Evolutionary conservation across 23 tunicate species (phyloP).

Genomic region (Trididemnum clinides): DNA sequence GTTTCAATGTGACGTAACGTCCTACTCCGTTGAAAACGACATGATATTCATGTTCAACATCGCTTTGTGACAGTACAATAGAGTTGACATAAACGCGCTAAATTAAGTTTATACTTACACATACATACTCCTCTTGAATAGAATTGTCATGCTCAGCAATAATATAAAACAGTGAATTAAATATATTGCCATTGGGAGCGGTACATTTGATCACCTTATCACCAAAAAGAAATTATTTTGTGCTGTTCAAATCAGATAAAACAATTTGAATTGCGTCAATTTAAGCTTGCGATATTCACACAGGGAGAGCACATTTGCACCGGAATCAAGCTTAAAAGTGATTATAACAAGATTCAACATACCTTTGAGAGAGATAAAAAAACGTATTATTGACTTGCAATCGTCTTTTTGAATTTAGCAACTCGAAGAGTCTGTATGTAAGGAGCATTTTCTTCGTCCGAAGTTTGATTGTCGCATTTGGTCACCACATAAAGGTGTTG

Average conservation of each 20-base stretch:
- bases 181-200: neutral
- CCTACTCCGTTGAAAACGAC: no score
- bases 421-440: no score
- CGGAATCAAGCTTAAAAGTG: neutral
- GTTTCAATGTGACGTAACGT: no score
- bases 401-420: no score
- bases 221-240: neutral
- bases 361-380: neutral
- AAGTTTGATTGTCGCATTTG: no score
- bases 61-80: no score
- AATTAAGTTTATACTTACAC: neutral
- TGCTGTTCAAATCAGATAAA: neutral
- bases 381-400: neutral
- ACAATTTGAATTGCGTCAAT: neutral
- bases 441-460: no score
- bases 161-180: neutral
- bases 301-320: neutral
- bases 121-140: neutral
- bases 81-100: neutral
- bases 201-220: no score
- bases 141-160: neutral
- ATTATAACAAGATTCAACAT: neutral
- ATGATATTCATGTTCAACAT: neutral
- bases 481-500: no score
- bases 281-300: neutral